A percentile compares a stretch with the other conserved stretches of the same genome.
phyloP scores from a whole-genome alignment of 2,888 invertebrate genomes.

The Xanthia icteritia region DNA sequence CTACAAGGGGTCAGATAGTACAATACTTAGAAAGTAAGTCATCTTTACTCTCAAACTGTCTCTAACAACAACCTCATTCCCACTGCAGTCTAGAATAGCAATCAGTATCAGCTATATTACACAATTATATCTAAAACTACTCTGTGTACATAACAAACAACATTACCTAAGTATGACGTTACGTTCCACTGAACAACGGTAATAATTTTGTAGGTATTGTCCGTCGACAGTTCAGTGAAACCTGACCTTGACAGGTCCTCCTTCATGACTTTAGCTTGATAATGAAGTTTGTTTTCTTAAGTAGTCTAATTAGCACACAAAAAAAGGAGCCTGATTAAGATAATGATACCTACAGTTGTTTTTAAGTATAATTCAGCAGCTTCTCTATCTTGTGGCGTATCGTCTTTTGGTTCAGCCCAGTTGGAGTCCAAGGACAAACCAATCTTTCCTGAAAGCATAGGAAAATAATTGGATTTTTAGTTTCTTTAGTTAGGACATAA shows the following conservation, averaged over 20 bases:
- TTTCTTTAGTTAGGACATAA: background rate
- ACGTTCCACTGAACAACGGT: conserved; percentile 1
- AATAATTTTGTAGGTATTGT: conserved; percentile 7
- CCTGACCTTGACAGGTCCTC: conserved; percentile 31
- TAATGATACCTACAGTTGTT: conserved; percentile 88
- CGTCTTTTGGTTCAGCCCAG: conserved; percentile 91
- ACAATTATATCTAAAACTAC: conserved; percentile 14
- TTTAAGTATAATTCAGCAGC: conserved; percentile 91
- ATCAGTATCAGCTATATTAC: conserved; percentile 20
- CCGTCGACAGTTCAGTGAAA: conserved; percentile 11
- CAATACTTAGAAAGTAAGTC: too few species aligned
- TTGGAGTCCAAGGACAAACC: conserved; percentile 91
- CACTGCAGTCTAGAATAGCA: conserved; percentile 15
- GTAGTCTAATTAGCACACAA: conserved; percentile 12
- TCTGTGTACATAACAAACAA: conserved; percentile 8
- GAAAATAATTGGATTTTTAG: background rate
- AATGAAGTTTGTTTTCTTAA: conserved; percentile 13
- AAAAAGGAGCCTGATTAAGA: background rate
- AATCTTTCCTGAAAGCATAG: conserved; percentile 87
- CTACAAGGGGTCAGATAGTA: too few species aligned
- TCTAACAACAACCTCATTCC: conserved; percentile 3
- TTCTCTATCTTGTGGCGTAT: conserved; percentile 88
- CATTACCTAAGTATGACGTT: conserved; percentile 12
- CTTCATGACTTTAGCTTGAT: background rate
- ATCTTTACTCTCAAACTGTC: too few species aligned